A percentile compares a stretch with the other conserved stretches of the same genome.
phyloP scores from a whole-genome alignment of 2,797 vertebrate species.

The Gymnoscopelus braueri region DNA sequence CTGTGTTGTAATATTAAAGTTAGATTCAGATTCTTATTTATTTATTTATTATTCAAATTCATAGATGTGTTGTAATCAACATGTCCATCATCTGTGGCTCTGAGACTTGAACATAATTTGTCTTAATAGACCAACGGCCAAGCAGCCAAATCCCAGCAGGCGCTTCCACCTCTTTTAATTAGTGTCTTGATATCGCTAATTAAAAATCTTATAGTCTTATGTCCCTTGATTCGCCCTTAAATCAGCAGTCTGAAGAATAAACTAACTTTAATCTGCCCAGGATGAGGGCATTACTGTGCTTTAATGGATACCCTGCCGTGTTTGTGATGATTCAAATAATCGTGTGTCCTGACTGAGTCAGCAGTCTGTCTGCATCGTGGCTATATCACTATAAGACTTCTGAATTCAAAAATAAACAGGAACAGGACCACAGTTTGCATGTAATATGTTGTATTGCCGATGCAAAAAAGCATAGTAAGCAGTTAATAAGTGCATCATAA shows the following conservation, averaged over 20 bases:
- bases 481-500: too few species aligned
- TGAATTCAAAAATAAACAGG: too few species aligned
- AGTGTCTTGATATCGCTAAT: slow-evolving; percentile 59
- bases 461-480: too few species aligned
- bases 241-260: slow-evolving; percentile 36
- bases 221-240: slow-evolving; percentile 69
- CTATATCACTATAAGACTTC: too few species aligned
- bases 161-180: slow-evolving; percentile 22
- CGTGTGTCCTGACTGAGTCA: not conserved
- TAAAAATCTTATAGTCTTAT: slow-evolving; percentile 50
- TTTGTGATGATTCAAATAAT: slow-evolving; percentile 66
- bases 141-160: slow-evolving; percentile 29
- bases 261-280: slow-evolving; percentile 66
- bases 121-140: not conserved
- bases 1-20: too few species aligned
- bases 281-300: slow-evolving; percentile 71
- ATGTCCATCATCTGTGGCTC: slow-evolving; percentile 62
- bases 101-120: slow-evolving; percentile 8
- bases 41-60: slow-evolving; percentile 50
- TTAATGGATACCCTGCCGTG: slow-evolving; percentile 78
- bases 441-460: too few species aligned
- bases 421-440: too few species aligned
- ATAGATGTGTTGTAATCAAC: slow-evolving; percentile 80
- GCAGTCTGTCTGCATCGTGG: slow-evolving; percentile 13
- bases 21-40: too few species aligned